Evolutionary conservation across 2,888 invertebrate genomes (phyloP).

Genomic region (Nomada lathburiana): DNA sequence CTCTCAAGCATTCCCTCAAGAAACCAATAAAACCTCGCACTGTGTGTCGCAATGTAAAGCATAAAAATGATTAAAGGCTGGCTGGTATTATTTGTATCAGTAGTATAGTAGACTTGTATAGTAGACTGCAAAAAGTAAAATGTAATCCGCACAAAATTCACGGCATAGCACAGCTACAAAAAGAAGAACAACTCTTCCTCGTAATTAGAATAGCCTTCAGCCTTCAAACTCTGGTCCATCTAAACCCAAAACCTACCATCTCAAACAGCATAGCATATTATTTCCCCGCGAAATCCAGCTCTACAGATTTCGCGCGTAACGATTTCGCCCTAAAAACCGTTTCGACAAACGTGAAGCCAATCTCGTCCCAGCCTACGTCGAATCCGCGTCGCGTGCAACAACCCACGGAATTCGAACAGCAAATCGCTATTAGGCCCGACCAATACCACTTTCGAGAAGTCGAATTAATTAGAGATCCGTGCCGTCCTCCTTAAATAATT

Average conservation of each 20-base stretch:
- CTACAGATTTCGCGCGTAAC: background rate
- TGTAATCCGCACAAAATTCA: too few species aligned
- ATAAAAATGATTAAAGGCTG: too few species aligned
- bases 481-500: constrained; percentile 77
- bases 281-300: background rate
- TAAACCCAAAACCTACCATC: background rate
- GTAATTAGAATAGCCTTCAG: background rate
- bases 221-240: background rate
- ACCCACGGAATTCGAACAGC: constrained; percentile 56
- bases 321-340: background rate
- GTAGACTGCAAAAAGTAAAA: too few species aligned
- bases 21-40: too few species aligned
- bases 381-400: constrained; percentile 62
- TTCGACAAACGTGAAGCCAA: background rate
- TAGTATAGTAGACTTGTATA: too few species aligned
- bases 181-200: background rate
- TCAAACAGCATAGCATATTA: background rate
- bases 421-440: constrained; percentile 54
- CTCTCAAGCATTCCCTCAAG: too few species aligned
- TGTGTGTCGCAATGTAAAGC: too few species aligned
- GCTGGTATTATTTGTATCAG: too few species aligned
- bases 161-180: too few species aligned
- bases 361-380: background rate
- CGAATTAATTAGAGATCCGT: constrained; percentile 70
- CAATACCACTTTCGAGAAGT: constrained; percentile 61